Base-by-base conservation (phyloP, 2,888 invertebrate genomes). In the Drosophila anomalata region DNA sequence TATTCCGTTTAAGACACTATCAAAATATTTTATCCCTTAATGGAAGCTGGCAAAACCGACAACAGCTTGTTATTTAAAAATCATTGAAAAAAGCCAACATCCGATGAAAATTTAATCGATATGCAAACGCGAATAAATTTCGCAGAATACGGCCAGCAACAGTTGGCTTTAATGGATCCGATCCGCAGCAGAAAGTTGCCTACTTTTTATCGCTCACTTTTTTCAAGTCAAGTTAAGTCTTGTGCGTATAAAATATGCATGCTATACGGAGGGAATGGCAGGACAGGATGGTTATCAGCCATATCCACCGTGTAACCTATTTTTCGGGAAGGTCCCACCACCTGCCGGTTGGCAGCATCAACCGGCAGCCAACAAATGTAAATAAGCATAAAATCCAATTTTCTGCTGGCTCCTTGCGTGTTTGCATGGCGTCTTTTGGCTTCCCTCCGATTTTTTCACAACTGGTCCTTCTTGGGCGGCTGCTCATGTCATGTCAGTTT, bases 301-400 rank as follows among this genome's bases (percentile, higher is more conserved):
- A 36, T 33, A 48, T 62, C 39, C 61, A 24, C 17, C 22, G 20
- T 14, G 59, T 59, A 61, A 59, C 59, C 58, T 52, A 29, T 51
- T 46, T 24, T 39, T 46, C n/a, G 39, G n/a, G 8, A 42, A 22
- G 20, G 11, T 26, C 14, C 36, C 36, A 17, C 48, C 46, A 52
- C 69, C 69, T 71, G 69, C 61, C 51, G 29, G 29, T 8, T 29
- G 29, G 8, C 29, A 29, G 9, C 8, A 9, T 9, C 29, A 29
- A 29, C 29, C 29, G 71, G 52, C 33, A 50, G 26, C 46, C 54
- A 14, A 48, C 50, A 54, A 75, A 76, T 76, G 74, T 72, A 78
- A 78, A 75, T 77, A 79, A 80, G 74, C 72, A 68, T 75, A 72
- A 80, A 79, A 79, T 79, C 68, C 70, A 79, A 75, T 78, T 80